A percentile compares a stretch with the other conserved stretches of the same genome.
Evolutionary conservation across 92 coral and sea anemone species (phyloP).

Genomic region (Blastomussa wellsi): DNA sequence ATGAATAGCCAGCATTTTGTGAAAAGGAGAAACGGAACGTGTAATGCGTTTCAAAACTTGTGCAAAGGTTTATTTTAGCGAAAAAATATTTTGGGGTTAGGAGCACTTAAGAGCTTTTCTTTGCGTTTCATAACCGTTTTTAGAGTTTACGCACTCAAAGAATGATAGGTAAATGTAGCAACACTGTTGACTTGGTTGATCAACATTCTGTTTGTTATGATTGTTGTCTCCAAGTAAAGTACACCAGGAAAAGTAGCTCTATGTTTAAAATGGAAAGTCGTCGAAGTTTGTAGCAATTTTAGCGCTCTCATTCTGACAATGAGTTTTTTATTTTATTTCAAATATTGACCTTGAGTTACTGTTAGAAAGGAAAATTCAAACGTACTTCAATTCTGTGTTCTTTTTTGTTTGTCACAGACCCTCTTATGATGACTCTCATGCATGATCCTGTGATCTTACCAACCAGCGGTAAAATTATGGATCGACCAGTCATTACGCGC

Average conservation of each 20-base stretch:
- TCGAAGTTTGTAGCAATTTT: not conserved
- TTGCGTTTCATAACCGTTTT: too few species aligned
- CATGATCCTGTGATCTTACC: slow-evolving; percentile 94
- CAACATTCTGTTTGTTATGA: not conserved
- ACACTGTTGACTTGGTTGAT: not conserved
- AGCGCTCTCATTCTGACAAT: not conserved
- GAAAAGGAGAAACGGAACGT: too few species aligned
- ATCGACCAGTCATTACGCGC: slow-evolving; percentile 88
- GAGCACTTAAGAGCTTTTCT: too few species aligned
- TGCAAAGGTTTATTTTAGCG: too few species aligned
- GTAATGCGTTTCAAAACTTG: too few species aligned
- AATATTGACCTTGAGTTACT: too few species aligned
- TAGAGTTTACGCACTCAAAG: too few species aligned
- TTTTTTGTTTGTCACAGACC: slow-evolving; percentile 59
- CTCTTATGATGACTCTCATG: slow-evolving; percentile 96
- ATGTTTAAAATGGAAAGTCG: not conserved
- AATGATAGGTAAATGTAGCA: too few species aligned
- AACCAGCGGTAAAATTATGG: slow-evolving; percentile 98
- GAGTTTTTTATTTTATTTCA: too few species aligned
- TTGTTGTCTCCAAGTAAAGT: not conserved
- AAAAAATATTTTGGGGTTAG: too few species aligned
- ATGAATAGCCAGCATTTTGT: too few species aligned
- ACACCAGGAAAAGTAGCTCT: not conserved
- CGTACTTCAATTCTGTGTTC: not conserved
- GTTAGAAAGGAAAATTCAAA: not conserved